phyloP scores from a whole-genome alignment of 2,797 vertebrate genomes.

The Kryptolebias ocellatus region DNA sequence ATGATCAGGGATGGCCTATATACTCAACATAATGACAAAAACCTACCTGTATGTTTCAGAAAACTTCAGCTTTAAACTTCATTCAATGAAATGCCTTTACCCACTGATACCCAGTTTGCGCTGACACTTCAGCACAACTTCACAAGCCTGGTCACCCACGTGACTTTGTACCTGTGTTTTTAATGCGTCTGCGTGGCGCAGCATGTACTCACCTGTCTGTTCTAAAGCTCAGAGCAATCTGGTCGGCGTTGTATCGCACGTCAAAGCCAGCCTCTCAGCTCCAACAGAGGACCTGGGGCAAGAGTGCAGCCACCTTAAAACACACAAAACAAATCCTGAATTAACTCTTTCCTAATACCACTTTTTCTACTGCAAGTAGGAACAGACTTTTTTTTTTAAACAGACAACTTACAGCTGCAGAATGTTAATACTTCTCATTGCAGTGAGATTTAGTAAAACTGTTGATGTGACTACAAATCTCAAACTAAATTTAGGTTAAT shows the following conservation, averaged over 20 bases:
- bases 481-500: too few relatives aligned
- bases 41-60: neutral
- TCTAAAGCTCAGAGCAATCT: constrained; percentile 48
- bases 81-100: neutral
- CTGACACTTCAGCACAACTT: neutral
- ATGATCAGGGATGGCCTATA: constrained; percentile 37
- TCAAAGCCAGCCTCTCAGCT: constrained; percentile 55
- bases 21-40: neutral
- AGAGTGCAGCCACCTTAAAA: constrained; percentile 64
- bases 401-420: constrained; percentile 18
- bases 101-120: neutral
- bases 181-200: constrained; percentile 14
- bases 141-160: constrained; percentile 4
- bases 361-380: constrained; percentile 47
- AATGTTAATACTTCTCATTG: neutral
- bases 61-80: neutral
- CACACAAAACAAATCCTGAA: constrained; percentile 53
- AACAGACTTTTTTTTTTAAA: constrained; percentile 42
- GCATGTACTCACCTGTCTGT: constrained; percentile 72
- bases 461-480: too few relatives aligned
- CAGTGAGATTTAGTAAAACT: too few relatives aligned
- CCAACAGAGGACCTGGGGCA: constrained; percentile 67
- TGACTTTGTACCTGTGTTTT: constrained; percentile 29
- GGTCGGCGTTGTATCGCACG: constrained; percentile 51
- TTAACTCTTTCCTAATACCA: constrained; percentile 55